Base-by-base conservation (phyloP, 2,888 invertebrate genomes). In the Hesperia comma region DNA sequence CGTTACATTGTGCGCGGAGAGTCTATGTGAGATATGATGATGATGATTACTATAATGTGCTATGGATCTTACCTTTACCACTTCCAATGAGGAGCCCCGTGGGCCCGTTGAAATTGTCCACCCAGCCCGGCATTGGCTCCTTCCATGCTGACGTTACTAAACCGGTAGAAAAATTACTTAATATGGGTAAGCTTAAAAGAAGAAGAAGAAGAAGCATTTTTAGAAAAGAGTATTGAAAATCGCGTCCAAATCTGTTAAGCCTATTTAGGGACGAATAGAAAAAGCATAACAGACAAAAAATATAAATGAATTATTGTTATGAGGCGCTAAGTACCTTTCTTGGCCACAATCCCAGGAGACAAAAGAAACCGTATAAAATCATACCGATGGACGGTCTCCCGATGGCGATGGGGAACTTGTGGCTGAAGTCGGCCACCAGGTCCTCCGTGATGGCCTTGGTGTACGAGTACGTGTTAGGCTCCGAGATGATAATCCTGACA, bases 391-490 rank as follows among this genome's bases (percentile, higher is more conserved):
- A 98, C 1, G 99, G 99, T 74, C 99, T 93, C 6, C 97, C 96
- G 68, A 99, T 95, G 32, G 96, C 96, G 10, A 97, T 91, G 0
- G 98, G 98, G 61, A 98, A 91, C 75, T 94, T 94, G 8, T 88
- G 82, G 0, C 94, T 94, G 77, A 96, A 97, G 74, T 96, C 95
- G 0, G 94, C 93, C 1, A 99, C 95, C 71, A 98, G 80, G 74
- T 96, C 95, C 87, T 99, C 99, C 0, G 98, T 97, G 69, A 99
- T 93, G 2, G 98, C 96, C 87, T 99, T 99, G 10, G 98, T 98
- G 85, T 97, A 98, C 0, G 98, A 97, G 87, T 99, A 99, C 0
- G 98, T 98, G 83, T 99, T 99, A 0, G 99, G 99, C 64, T 97
- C 95, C 14, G 94, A 94, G 46, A 94, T 94, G 33, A 97, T 90